Evolutionary conservation across 2,113 vertebrate species (phyloP), one percentile per base, ranked within the genome.

Genomic region (Ginglymostoma cirratum): DNA sequence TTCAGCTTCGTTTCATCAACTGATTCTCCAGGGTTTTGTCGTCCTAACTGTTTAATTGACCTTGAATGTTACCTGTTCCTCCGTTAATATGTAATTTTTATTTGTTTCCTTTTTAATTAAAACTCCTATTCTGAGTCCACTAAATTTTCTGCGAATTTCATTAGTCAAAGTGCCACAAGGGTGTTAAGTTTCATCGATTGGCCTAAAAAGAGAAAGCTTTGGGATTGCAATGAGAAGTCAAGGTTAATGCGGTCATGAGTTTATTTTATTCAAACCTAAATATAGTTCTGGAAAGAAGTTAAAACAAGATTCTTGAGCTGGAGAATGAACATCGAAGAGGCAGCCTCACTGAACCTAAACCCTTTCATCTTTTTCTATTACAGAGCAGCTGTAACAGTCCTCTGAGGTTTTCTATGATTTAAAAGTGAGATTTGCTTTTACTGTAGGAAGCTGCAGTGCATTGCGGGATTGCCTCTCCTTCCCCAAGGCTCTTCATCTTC

Each of bases 321-420:
- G 17, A 66, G 89, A 93, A 93, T 93, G 61, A 93, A 38, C 89
- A 93, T 65, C 66, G 80, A 83, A 83, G 80, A 42, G 61, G 66
- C 61, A 66, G 61, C 34, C n/a, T 66, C 55, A 66, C 55, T n/a
- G 7, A 34, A 66, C 55, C 61, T 17, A 83, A 92, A 66, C 89
- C 55, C 17, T 66, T 66, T 93, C 21, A 93, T 93, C 61, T 38
- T 93, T 92, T 65, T 66, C 61, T 10, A 66, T 93, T 67, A 93
- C 89, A 67, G 89, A 93, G 66, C 89, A 93, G 89, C 89, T 93
- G 89, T 93, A 93, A 93, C 89, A 3, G 34, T 67, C 89, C 89
- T 66, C 89, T 66, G 89, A 93, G 89, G 61, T 66, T 93, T 93
- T 38, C 80, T 83, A 17, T 67, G 61, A 17, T 23, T 34, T 38